A percentile compares a stretch with the other conserved stretches of the same genome.
phyloP scores from a whole-genome alignment of 2,797 vertebrate genomes.

The Anniella stebbinsi region DNA sequence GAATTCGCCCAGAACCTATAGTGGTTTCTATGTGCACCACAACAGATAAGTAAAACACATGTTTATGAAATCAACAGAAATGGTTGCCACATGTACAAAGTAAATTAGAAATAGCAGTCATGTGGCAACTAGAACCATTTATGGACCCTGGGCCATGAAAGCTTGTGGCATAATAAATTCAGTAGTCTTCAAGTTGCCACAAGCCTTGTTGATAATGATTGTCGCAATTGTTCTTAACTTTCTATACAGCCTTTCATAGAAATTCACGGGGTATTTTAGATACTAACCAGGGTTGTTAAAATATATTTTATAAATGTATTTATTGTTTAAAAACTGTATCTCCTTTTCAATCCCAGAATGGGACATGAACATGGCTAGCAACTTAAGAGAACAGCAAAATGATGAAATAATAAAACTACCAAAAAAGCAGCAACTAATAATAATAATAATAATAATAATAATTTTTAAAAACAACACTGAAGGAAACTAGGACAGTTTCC shows the following conservation, averaged over 20 bases:
- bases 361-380: not conserved
- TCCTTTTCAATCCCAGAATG: not conserved
- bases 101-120: not conserved
- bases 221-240: not conserved
- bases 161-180: not conserved
- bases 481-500: not conserved
- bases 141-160: not conserved
- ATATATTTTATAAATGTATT: not conserved
- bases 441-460: too few relatives aligned
- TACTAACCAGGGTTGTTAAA: not conserved
- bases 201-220: too few relatives aligned
- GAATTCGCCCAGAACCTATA: not conserved
- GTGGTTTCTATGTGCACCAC: not conserved
- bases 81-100: not conserved
- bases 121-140: not conserved
- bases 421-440: too few relatives aligned
- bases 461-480: too few relatives aligned
- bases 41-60: not conserved
- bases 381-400: not conserved
- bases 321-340: not conserved
- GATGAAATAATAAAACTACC: not conserved
- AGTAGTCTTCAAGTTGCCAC: not conserved
- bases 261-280: not conserved
- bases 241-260: not conserved
- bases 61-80: slow-evolving; percentile 7